Conservation (phyloP, 1,140 invertebrate genomes). For the Vollenhovia emeryi region DNA sequence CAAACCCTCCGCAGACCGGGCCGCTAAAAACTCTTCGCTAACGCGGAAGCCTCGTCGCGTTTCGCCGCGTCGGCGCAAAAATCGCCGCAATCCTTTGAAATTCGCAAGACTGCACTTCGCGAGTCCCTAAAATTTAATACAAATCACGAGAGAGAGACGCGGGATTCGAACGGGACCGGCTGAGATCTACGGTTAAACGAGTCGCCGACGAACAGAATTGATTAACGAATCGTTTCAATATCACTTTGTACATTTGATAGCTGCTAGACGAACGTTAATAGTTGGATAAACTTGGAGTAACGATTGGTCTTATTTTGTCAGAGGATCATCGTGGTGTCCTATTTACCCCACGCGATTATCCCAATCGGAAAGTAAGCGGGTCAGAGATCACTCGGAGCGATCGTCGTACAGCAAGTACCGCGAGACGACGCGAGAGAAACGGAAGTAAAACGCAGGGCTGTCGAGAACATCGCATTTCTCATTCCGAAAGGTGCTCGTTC, state of each 20-base stretch:
- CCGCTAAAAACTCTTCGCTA: not conserved
- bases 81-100: not conserved
- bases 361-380: not conserved
- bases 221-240: not conserved
- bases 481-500: not conserved
- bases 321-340: not conserved
- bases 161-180: not conserved
- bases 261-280: not conserved
- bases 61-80: not conserved
- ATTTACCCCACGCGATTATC: not conserved
- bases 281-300: not conserved
- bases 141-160: not conserved
- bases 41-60: not conserved
- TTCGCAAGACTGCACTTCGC: not conserved
- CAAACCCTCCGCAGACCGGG: not conserved
- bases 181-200: not conserved
- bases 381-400: not conserved
- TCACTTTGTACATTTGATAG: constrained; percentile 12
- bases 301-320: not conserved
- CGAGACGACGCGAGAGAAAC: not conserved
- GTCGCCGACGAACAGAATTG: not conserved
- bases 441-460: not conserved
- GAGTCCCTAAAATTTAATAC: not conserved
- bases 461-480: not conserved
- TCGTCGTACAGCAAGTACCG: not conserved